Conservation (phyloP, 2,888 invertebrate genomes). For the Ypsolopha scabrella region DNA sequence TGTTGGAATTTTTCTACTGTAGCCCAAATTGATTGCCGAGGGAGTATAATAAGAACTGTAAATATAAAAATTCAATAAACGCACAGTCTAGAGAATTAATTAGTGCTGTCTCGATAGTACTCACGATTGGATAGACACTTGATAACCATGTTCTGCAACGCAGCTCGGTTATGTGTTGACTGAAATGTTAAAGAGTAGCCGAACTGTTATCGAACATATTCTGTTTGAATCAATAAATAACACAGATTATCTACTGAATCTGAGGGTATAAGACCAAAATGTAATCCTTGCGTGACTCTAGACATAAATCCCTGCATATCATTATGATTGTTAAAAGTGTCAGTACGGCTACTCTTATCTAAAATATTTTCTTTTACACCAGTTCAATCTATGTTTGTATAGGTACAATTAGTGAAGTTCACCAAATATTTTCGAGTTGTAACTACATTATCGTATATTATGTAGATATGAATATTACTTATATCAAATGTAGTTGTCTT, state of each 20-base stretch:
- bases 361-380: slow-evolving; percentile 32
- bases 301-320: no score
- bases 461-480: neutral
- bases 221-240: no score
- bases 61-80: slow-evolving; percentile 63
- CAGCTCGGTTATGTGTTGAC: neutral
- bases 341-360: slow-evolving; percentile 15
- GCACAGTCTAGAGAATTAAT: slow-evolving; percentile 68
- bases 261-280: no score
- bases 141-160: slow-evolving; percentile 32
- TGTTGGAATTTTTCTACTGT: slow-evolving; percentile 37
- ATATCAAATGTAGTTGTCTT: neutral
- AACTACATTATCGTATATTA: neutral
- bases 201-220: no score
- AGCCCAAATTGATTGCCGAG: slow-evolving; percentile 32
- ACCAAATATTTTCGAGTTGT: neutral
- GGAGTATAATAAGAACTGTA: slow-evolving; percentile 44
- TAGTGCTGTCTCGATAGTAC: slow-evolving; percentile 57
- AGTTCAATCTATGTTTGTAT: neutral
- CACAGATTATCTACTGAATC: no score
- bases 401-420: neutral
- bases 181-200: no score
- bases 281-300: no score
- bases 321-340: no score
- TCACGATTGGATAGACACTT: slow-evolving; percentile 49